Evolutionary conservation across 2,113 vertebrate species (phyloP).

Genomic region (Solea solea): DNA sequence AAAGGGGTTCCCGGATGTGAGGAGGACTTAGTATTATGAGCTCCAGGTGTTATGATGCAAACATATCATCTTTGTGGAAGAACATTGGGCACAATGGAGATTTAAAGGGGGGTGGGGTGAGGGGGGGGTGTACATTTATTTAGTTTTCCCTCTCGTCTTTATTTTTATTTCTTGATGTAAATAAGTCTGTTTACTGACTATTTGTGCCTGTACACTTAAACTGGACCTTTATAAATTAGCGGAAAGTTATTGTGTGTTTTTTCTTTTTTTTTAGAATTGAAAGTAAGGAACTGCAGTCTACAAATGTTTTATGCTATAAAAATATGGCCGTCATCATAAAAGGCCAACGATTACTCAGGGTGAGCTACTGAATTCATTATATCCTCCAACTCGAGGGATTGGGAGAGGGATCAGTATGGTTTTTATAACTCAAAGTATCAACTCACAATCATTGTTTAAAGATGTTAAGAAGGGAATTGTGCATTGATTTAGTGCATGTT

Average conservation of each 20-base stretch:
- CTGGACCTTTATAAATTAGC: slow-evolving; percentile 73
- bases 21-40: slow-evolving; percentile 76
- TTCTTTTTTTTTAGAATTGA: slow-evolving; percentile 44
- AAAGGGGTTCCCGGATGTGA: slow-evolving; percentile 97
- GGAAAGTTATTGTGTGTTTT: slow-evolving; percentile 20
- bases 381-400: slow-evolving; percentile 63
- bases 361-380: slow-evolving; percentile 67
- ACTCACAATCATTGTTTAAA: slow-evolving; percentile 50
- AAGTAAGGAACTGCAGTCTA: slow-evolving; percentile 56
- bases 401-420: slow-evolving; percentile 58
- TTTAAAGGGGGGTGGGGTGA: slow-evolving; percentile 69
- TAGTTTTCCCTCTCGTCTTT: slow-evolving; percentile 60
- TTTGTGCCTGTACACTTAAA: slow-evolving; percentile 80
- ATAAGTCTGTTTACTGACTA: slow-evolving; percentile 78
- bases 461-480: slow-evolving; percentile 69
- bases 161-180: slow-evolving; percentile 67
- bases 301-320: slow-evolving; percentile 64
- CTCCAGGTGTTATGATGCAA: slow-evolving; percentile 80
- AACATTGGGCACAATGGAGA: slow-evolving; percentile 79
- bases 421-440: slow-evolving; percentile 51
- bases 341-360: slow-evolving; percentile 81
- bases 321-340: slow-evolving; percentile 63
- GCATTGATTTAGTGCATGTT: slow-evolving; percentile 37
- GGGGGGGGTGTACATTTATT: slow-evolving; percentile 63
- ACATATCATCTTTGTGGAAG: slow-evolving; percentile 82